Conservation (phyloP, 2,113 vertebrate genomes). For the Catharus fuscescens region DNA sequence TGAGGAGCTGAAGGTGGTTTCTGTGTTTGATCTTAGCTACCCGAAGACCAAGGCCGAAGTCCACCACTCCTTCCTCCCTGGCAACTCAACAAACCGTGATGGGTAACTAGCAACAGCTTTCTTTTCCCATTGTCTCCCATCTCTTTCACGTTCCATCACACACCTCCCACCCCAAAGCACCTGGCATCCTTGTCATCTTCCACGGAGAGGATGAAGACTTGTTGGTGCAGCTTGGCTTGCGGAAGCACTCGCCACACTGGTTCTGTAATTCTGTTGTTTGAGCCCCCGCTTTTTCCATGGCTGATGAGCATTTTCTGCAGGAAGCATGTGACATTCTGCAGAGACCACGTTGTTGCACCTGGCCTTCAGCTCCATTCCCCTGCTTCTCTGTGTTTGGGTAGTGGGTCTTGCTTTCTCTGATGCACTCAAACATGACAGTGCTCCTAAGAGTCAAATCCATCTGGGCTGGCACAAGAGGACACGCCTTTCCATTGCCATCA, state of each 20-base stretch:
- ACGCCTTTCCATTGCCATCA: not conserved
- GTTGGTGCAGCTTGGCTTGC: not conserved
- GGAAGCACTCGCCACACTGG: rapidly evolving
- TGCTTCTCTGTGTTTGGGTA: not conserved
- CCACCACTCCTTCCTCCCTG: not conserved
- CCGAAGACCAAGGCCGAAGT: conserved; percentile 14
- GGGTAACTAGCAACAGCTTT: conserved; percentile 21
- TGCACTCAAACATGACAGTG: rapidly evolving
- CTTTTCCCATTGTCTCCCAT: not conserved
- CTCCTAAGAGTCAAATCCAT: too few relatives aligned
- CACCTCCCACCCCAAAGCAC: not conserved
- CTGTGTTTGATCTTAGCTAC: conserved; percentile 49
- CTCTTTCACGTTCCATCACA: not conserved
- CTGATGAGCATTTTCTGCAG: not conserved
- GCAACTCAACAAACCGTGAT: not conserved
- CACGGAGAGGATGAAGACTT: not conserved
- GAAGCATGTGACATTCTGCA: not conserved
- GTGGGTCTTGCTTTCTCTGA: not conserved
- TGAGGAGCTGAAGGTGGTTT: conserved; percentile 9
- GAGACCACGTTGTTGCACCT: not conserved
- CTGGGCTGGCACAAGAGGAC: not conserved
- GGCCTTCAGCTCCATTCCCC: not conserved
- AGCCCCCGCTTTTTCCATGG: not conserved
- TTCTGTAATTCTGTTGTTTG: not conserved
- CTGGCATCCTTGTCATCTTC: not conserved